Conservation (phyloP, 2,113 vertebrate species). For the Myiozetetes cayanensis region DNA sequence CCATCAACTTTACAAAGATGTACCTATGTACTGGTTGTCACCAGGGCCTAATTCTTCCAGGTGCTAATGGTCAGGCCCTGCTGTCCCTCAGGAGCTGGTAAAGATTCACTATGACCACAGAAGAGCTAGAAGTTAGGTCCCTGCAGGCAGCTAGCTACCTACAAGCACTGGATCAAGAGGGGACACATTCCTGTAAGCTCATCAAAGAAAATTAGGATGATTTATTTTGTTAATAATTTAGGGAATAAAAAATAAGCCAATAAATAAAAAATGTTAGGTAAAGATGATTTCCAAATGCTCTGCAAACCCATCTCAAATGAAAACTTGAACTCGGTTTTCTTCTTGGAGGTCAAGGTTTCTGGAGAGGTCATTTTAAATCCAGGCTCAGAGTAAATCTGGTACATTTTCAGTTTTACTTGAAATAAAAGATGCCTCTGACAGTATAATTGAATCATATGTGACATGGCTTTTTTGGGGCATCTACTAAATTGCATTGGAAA, state of each 20-base stretch:
- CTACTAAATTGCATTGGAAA: neutral
- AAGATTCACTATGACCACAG: neutral
- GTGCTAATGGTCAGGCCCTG: fast-evolving
- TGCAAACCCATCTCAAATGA: neutral
- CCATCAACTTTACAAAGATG: neutral
- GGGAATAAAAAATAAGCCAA: neutral
- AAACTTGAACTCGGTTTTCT: neutral
- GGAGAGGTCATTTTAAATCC: neutral
- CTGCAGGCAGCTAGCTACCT: neutral
- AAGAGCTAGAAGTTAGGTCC: neutral
- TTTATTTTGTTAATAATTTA: neutral
- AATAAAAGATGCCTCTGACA: neutral
- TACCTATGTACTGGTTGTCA: neutral
- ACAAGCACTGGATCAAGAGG: neutral
- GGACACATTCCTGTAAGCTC: neutral
- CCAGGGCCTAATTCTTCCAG: neutral
- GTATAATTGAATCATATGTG: neutral
- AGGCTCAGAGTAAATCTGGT: neutral
- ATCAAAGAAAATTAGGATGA: neutral
- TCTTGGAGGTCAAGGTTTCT: neutral
- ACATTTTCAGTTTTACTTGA: neutral
- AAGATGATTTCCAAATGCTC: neutral
- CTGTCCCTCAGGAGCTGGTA: neutral
- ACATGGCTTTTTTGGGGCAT: neutral
- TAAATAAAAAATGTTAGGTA: neutral